A percentile compares a stretch with the other conserved stretches of the same genome.
Conservation (phyloP, 2,113 vertebrate genomes). For the Rhynchopsitta pachyrhyncha region DNA sequence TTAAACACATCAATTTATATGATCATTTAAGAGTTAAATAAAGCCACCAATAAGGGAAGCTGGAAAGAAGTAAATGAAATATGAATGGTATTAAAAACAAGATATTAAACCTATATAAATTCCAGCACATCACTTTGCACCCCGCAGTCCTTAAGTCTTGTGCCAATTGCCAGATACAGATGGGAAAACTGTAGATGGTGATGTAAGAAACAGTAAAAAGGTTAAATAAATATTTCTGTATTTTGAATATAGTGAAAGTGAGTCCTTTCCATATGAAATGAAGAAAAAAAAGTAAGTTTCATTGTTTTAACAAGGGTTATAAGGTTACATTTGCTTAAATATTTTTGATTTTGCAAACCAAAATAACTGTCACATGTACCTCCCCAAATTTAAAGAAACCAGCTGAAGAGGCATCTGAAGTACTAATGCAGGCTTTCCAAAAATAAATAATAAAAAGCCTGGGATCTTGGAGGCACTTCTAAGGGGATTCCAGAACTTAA, state of each 20-base stretch:
- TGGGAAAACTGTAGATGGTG: not conserved
- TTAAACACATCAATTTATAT: conserved; percentile 27
- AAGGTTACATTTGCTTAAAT: not conserved
- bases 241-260: not conserved
- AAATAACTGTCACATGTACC: not conserved
- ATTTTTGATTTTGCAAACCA: not conserved
- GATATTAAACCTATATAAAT: not conserved
- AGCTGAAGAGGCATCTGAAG: not conserved
- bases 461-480: not conserved
- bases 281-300: not conserved
- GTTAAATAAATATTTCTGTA: not conserved
- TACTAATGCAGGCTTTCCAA: not conserved
- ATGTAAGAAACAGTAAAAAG: not conserved
- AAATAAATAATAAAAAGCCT: not conserved
- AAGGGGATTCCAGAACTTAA: not conserved
- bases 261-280: not conserved
- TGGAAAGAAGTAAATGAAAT: not conserved
- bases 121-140: not conserved
- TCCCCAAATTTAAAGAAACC: not conserved
- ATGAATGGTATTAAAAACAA: not conserved
- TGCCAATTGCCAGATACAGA: not conserved
- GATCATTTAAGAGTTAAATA: not conserved
- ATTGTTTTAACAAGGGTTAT: not conserved
- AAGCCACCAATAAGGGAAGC: not conserved
- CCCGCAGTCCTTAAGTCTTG: accelerated